Conservation (phyloP, 1,140 invertebrate genomes). For the Drosophila baimaii region DNA sequence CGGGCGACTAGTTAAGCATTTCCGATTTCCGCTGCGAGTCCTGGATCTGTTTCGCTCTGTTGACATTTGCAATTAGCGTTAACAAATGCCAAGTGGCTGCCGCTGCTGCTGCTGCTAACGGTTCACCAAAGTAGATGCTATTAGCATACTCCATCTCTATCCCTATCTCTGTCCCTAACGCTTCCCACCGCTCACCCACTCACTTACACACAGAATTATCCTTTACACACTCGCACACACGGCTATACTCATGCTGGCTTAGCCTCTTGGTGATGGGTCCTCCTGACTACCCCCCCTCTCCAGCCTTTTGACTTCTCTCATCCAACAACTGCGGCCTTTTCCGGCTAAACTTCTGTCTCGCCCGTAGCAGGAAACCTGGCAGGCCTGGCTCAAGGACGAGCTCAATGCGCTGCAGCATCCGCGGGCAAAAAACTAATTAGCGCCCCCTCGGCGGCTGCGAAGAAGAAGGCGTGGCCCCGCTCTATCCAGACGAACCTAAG, state of each 20-base stretch:
- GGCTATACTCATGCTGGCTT: constrained; percentile 21
- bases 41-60: constrained; percentile 67
- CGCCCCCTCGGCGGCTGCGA: constrained; percentile 34
- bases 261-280: constrained; percentile 70
- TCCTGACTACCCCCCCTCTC: constrained; percentile 21
- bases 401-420: constrained; percentile 74
- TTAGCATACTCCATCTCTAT: constrained; percentile 60
- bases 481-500: constrained; percentile 58
- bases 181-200: not conserved
- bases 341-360: constrained; percentile 59
- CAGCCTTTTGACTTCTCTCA: constrained; percentile 26
- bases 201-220: constrained; percentile 21
- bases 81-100: constrained; percentile 74
- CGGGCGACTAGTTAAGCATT: constrained; percentile 75
- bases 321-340: constrained; percentile 38
- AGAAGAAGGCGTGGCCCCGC: constrained; percentile 33
- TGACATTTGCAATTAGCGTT: constrained; percentile 82
- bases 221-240: constrained; percentile 22
- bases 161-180: constrained; percentile 34
- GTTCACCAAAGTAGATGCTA: constrained; percentile 69
- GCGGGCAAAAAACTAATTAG: constrained; percentile 73
- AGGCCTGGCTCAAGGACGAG: constrained; percentile 79
- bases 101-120: constrained; percentile 51
- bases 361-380: constrained; percentile 74
- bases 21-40: constrained; percentile 71